Evolutionary conservation across 2,888 invertebrate genomes (phyloP).

Genomic region (Drosophila kanekoi): DNA sequence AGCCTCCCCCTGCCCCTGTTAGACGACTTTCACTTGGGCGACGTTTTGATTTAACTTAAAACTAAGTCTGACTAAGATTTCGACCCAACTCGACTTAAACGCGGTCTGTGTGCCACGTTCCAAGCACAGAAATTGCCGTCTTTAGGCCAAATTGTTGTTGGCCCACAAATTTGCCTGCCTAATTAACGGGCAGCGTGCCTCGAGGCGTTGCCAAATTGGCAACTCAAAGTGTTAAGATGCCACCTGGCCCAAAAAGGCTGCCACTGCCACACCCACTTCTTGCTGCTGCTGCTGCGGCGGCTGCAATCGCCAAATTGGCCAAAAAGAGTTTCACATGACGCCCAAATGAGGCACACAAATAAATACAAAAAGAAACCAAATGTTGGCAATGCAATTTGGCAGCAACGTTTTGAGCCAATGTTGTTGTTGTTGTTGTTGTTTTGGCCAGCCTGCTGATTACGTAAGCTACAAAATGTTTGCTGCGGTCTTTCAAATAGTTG

Average conservation of each 20-base stretch:
- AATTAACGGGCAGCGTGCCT: slow-evolving; percentile 53
- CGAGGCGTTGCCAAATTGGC: slow-evolving; percentile 69
- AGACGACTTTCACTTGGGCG: slow-evolving; percentile 43
- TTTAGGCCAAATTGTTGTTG: slow-evolving; percentile 36
- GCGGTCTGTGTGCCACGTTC: slow-evolving; percentile 19
- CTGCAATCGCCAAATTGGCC: slow-evolving; percentile 43
- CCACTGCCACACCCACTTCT: slow-evolving; percentile 49
- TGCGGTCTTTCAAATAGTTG: background rate
- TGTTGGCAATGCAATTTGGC: slow-evolving; percentile 57
- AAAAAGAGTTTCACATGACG: slow-evolving; percentile 60
- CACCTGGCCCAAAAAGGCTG: slow-evolving; percentile 43
- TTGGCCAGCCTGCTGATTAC: slow-evolving; percentile 40
- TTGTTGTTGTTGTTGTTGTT: slow-evolving; percentile 20
- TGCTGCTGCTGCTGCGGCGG: slow-evolving; percentile 18
- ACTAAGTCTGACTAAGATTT: slow-evolving; percentile 4
- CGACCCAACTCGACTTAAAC: background rate
- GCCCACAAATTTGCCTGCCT: slow-evolving; percentile 49
- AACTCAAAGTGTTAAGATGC: slow-evolving; percentile 71
- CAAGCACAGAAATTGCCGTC: slow-evolving; percentile 2
- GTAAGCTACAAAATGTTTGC: slow-evolving; percentile 38
- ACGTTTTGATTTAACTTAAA: background rate
- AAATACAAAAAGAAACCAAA: slow-evolving; percentile 20
- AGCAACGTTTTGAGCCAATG: slow-evolving; percentile 48
- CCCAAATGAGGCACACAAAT: slow-evolving; percentile 27
- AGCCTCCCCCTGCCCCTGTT: background rate